phyloP scores from a whole-genome alignment of 2,113 vertebrate genomes.

The Malurus elegans region DNA sequence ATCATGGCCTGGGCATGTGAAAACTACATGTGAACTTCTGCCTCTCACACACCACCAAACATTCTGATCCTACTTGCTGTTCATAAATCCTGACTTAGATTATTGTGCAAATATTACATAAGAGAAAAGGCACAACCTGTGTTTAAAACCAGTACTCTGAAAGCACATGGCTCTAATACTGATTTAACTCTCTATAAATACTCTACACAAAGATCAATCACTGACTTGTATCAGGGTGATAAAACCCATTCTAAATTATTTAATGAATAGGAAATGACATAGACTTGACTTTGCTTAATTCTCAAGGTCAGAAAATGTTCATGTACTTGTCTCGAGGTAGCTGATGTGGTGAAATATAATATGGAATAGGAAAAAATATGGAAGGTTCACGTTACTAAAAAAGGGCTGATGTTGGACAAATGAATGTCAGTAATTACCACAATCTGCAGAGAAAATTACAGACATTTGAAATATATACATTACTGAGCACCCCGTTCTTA shows the following conservation, averaged over 20 bases:
- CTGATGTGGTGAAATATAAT: neutral
- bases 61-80: neutral
- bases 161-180: neutral
- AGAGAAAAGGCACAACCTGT: neutral
- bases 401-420: neutral
- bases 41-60: neutral
- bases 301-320: neutral
- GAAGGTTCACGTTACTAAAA: neutral
- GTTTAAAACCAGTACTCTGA: neutral
- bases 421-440: neutral
- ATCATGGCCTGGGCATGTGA: neutral
- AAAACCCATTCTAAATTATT: neutral
- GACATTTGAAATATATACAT: neutral
- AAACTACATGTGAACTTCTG: neutral
- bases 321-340: neutral
- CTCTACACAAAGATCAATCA: neutral
- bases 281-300: neutral
- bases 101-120: neutral
- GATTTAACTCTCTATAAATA: neutral
- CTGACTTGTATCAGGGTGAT: neutral
- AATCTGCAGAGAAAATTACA: neutral
- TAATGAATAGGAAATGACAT: neutral
- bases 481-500: neutral
- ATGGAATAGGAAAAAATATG: neutral
- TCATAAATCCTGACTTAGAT: neutral